Base-by-base conservation (phyloP, 2,888 invertebrate genomes). In the Drosophila ezoana region DNA sequence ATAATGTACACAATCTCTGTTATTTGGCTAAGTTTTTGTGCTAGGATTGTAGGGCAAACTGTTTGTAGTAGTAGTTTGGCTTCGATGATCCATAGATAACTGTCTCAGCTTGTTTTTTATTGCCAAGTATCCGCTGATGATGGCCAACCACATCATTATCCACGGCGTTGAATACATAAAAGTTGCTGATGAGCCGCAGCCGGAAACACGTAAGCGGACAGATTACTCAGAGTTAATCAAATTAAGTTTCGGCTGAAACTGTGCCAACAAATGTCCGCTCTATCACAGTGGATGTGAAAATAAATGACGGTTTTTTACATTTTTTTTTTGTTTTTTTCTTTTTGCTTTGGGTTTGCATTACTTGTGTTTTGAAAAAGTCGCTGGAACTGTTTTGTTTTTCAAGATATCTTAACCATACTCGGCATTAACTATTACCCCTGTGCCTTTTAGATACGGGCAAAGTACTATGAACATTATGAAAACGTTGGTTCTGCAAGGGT, bases 151-250 rank as follows among this genome's bases (percentile, higher is more conserved):
- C 74, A 82, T 87, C 86, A 82, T 87, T 83, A 87, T 72, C 74
- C 53, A 63, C 48, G 60, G 47, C 58, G 59, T 10, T 45, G 33
- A 57, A 48, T 57, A 44, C 35, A 43, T 59, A 51, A 16, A 37
- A 47, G 20, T 44, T 66, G 63, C 51, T 79, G 74, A 76, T 85
- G 80, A 82, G 67, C 67, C 77, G 45, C 67, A 74, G 65, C 70
- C 70, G 65, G 68, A 72, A 84, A 79, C 69, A 85, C 74, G 79
- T 79, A 49, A 45, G 59, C 48, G 43, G 37, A 23, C 54, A 33
- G 53, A 64, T 66, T 65, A 74, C 74, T 76, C 62, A 71, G 67
- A 79, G 81, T 84, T 87, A 87, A 85, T 85, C 79, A 89, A 85
- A 85, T 85, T 85, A 87, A 87, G 87, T 74, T 78, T 83, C 57